A percentile compares a stretch with the other conserved stretches of the same genome.
Evolutionary conservation across 2,113 vertebrate species (phyloP).

Genomic region (Serinus canaria): DNA sequence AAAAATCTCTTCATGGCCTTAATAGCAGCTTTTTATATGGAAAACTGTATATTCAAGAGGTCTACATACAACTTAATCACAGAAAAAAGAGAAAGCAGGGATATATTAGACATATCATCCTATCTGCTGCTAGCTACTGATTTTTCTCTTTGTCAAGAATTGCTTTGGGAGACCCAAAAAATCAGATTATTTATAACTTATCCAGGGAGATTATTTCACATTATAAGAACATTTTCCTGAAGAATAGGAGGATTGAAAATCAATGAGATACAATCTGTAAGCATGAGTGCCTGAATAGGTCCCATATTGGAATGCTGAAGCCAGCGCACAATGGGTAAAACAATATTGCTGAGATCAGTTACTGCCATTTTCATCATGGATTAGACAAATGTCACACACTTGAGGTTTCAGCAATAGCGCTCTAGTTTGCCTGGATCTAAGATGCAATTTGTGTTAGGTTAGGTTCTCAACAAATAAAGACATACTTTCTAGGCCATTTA

Average conservation of each 20-base stretch:
- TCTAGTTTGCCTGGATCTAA: neutral
- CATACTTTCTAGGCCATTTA: neutral
- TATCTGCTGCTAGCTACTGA: neutral
- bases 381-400: neutral
- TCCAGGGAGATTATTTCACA: neutral
- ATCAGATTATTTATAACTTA: neutral
- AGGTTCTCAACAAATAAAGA: neutral
- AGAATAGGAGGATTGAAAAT: neutral
- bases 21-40: conserved; percentile 20
- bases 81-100: neutral
- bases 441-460: neutral
- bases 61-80: conserved; percentile 13
- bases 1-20: conserved; percentile 41
- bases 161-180: neutral
- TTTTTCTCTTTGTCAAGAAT: neutral
- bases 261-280: neutral
- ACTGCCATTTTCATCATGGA: neutral
- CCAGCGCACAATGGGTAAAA: neutral
- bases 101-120: neutral
- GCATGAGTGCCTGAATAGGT: neutral
- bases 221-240: neutral
- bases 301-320: neutral
- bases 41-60: conserved; percentile 27
- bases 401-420: neutral
- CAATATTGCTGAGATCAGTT: neutral